Base-by-base conservation (phyloP, 2,797 vertebrate species). In the Agapornis canus region DNA sequence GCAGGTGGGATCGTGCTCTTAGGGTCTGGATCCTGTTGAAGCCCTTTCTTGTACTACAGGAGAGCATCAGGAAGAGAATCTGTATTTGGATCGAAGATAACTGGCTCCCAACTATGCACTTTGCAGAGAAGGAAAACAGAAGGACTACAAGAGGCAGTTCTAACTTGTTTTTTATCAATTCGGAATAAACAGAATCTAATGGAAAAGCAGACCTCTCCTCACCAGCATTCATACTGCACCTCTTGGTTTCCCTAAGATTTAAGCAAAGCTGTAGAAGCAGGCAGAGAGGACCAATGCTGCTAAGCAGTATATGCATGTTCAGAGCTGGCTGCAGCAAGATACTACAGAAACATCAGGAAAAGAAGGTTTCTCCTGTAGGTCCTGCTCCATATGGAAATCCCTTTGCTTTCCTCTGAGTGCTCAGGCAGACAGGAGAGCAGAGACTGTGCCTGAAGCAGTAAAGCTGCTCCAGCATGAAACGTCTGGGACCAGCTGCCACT, bases 271-370 rank as follows among this genome's bases (percentile, higher is more conserved):
- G 27, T 32, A 68, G 57, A 79, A 65, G 68, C 35, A 86, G 59
- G 8, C 27, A 18, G 20, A 75, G 56, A 51, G 56, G 39, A 51
- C 48, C 13, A 68, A 73, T 13, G 63, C 68, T 49, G 60, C 60
- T 52, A 19, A 64, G 11, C 54, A 66, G 42, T 9, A 35, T 3
- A 35, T 5, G 25, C 65, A 51, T 5, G 5, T 57, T 39, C 47
- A 76, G 70, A 23, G 37, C 11, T 23, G 39, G 66, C 70, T 88
- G 64, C 49, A 57, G 42, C 1, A 3, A 71, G 65, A 66, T 43
- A 4, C 12, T 20, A n/a, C 8, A 29, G 72, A 73, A 83, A 40
- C 35, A 39, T 19, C 1, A 1, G 48, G 51, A 78, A 0, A 1
- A 23, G 71, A 70, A 42, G 32, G 43, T 68, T 82, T 82, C 48